Conservation (phyloP, 2,888 invertebrate genomes). For the Calameuta filiformis region DNA sequence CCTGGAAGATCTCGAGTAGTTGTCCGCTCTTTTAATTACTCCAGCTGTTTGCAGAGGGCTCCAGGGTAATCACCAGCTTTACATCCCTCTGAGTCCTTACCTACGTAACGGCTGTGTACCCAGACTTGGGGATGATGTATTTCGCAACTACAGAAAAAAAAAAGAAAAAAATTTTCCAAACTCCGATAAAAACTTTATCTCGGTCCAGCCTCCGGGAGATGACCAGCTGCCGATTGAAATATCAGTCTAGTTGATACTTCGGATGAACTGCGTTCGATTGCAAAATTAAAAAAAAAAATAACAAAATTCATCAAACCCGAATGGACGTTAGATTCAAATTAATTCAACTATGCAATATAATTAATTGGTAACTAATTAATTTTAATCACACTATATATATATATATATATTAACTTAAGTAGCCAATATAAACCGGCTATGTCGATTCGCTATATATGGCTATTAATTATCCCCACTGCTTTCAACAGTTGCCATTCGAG, state of each 20-base stretch:
- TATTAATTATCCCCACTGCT: conserved; percentile 16
- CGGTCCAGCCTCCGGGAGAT: no score
- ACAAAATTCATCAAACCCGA: no score
- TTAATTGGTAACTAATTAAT: conserved; percentile 18
- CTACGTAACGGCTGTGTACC: conserved; percentile 11
- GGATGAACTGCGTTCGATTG: no score
- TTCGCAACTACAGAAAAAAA: conserved; percentile 3
- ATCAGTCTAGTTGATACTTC: no score
- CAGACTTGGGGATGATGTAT: conserved; percentile 16
- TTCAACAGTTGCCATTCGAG: background rate
- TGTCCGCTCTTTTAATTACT: conserved; percentile 24
- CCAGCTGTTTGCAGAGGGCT: conserved; percentile 23
- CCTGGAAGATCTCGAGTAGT: conserved; percentile 22
- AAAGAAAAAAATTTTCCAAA: background rate
- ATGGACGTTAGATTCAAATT: no score
- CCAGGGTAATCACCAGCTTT: conserved; percentile 23
- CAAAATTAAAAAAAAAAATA: no score
- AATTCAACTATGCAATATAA: conserved; percentile 10
- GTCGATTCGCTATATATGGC: conserved; percentile 1
- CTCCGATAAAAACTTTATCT: background rate
- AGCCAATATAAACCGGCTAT: no score
- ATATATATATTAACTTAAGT: background rate
- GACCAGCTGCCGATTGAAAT: no score
- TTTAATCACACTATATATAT: background rate
- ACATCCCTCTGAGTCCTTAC: conserved; percentile 19